Evolutionary conservation across 2,797 vertebrate genomes (phyloP).

Genomic region (Catharus ustulatus): DNA sequence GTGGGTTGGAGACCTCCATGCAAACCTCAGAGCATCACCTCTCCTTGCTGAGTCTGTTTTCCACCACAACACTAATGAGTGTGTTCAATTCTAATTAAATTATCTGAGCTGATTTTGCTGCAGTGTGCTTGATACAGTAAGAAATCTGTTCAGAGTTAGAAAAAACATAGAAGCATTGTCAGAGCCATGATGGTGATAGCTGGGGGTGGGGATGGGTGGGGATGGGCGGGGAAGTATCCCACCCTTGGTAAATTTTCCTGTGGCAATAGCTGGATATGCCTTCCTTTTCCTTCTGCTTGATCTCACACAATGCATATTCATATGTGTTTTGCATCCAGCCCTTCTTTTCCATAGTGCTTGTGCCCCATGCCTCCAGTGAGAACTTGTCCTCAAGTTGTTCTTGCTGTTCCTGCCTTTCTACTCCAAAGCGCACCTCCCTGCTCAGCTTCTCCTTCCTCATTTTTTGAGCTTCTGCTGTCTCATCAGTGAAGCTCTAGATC

Average conservation of each 20-base stretch:
- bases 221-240: background rate
- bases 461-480: background rate
- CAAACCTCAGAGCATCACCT: background rate
- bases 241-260: background rate
- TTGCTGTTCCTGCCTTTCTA: conserved; percentile 8
- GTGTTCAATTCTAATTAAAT: background rate
- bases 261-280: background rate
- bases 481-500: background rate
- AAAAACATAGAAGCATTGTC: background rate
- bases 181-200: background rate
- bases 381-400: background rate
- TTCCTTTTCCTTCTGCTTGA: background rate
- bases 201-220: too few species aligned
- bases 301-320: background rate
- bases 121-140: background rate
- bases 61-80: background rate
- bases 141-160: background rate
- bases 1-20: background rate
- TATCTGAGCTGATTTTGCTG: background rate
- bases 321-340: background rate
- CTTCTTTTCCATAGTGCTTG: background rate
- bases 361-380: background rate
- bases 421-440: background rate
- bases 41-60: background rate
- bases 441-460: background rate